Percentiles rank a stretch among this genome's conserved stretches.
Conservation (phyloP, 2,888 invertebrate species). For the Phytoseiulus persimilis region DNA sequence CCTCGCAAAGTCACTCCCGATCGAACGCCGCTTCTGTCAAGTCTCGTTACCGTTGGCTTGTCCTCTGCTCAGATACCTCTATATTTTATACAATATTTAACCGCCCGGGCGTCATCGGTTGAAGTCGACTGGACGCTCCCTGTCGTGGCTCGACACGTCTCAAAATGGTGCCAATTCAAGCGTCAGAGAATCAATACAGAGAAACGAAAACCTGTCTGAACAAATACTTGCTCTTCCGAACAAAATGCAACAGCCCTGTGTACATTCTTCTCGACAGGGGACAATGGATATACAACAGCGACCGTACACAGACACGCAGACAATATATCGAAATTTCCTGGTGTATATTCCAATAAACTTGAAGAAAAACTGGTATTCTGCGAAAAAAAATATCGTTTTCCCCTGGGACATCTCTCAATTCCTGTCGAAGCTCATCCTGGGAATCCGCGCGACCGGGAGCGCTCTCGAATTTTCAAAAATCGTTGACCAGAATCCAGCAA, state of each 20-base stretch:
- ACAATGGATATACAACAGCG: neutral
- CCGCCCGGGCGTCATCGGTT: neutral
- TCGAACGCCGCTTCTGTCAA: neutral
- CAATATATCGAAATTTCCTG: neutral
- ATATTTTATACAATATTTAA: neutral
- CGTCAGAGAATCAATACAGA: neutral
- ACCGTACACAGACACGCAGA: neutral
- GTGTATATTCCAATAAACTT: neutral
- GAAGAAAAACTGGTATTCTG: neutral
- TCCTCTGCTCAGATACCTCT: neutral
- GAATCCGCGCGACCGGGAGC: too few relatives aligned
- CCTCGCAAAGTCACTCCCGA: neutral
- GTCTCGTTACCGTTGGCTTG: neutral
- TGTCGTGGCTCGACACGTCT: neutral
- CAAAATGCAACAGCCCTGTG: neutral
- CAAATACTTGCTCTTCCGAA: neutral
- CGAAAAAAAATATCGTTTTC: neutral
- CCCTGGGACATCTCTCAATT: neutral
- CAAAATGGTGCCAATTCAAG: neutral
- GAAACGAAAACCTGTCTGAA: neutral
- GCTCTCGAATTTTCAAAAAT: too few relatives aligned
- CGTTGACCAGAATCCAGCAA: too few relatives aligned
- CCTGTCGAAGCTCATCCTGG: too few relatives aligned
- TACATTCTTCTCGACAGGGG: neutral
- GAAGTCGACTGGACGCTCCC: neutral